Conservation (phyloP, 2,113 vertebrate species). For the Paralichthys olivaceus region DNA sequence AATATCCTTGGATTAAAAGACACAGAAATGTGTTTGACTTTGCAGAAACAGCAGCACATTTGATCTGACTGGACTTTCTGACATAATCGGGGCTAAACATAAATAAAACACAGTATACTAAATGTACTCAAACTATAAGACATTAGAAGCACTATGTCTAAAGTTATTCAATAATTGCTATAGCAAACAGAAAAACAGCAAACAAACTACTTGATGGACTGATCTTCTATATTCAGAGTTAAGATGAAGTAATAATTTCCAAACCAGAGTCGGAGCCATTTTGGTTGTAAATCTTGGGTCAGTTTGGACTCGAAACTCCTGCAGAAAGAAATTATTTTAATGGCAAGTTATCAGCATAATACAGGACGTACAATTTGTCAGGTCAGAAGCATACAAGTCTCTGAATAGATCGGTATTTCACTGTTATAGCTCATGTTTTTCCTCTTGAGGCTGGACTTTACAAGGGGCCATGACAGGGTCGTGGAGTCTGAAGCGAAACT, state of each 20-base stretch:
- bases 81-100: neutral
- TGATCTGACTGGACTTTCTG: neutral
- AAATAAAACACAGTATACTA: no score
- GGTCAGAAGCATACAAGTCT: no score
- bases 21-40: neutral
- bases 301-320: constrained; percentile 10
- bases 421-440: no score
- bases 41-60: neutral
- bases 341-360: neutral
- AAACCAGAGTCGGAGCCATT: constrained; percentile 79
- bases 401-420: no score
- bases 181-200: neutral
- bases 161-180: no score
- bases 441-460: no score
- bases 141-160: no score
- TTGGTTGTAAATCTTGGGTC: neutral
- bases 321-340: neutral
- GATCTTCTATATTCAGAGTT: no score
- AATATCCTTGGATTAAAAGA: constrained; percentile 60
- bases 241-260: neutral
- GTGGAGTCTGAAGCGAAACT: no score
- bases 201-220: neutral
- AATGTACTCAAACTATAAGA: no score
- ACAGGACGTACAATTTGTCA: no score
- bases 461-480: no score